Conservation (phyloP, 2,113 vertebrate genomes). For the Speoplatyrhinus poulsoni region DNA sequence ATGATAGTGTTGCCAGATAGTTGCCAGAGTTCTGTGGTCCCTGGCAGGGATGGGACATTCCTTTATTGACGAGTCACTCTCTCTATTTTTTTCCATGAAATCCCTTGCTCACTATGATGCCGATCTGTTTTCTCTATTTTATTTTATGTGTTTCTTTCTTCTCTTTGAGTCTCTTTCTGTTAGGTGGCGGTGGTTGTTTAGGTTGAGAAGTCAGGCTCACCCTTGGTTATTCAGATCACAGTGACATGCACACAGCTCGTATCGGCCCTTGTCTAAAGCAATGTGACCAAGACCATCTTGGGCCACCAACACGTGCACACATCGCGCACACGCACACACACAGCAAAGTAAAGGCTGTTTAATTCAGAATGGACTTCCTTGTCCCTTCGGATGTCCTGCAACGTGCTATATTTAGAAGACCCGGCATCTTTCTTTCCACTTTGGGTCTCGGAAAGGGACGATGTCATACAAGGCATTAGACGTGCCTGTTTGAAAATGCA, state of each 20-base stretch:
- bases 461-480: background rate
- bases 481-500: no score
- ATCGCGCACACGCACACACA: conserved; percentile 8
- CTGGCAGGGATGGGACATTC: conserved; percentile 66
- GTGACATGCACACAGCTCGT: conserved; percentile 16
- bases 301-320: background rate
- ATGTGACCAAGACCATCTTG: conserved; percentile 41
- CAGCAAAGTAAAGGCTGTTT: background rate
- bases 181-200: background rate
- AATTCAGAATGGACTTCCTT: conserved; percentile 45
- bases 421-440: conserved; percentile 26
- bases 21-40: conserved; percentile 46
- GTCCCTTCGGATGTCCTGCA: conserved; percentile 66
- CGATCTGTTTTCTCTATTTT: background rate
- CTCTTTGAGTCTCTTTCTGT: background rate
- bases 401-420: conserved; percentile 66
- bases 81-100: conserved; percentile 1
- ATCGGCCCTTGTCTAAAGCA: conserved; percentile 30
- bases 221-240: conserved; percentile 16
- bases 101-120: background rate
- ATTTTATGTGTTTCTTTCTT: conserved; percentile 6
- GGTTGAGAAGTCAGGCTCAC: background rate
- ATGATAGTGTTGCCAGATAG: conserved; percentile 27
- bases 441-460: conserved; percentile 22
- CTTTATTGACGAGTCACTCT: conserved; percentile 69